These are phyloP conservation scores for Acomys russatus DNA, from an alignment of 2,797 vertebrate genomes.

Conservation along the genomic window DNA sequence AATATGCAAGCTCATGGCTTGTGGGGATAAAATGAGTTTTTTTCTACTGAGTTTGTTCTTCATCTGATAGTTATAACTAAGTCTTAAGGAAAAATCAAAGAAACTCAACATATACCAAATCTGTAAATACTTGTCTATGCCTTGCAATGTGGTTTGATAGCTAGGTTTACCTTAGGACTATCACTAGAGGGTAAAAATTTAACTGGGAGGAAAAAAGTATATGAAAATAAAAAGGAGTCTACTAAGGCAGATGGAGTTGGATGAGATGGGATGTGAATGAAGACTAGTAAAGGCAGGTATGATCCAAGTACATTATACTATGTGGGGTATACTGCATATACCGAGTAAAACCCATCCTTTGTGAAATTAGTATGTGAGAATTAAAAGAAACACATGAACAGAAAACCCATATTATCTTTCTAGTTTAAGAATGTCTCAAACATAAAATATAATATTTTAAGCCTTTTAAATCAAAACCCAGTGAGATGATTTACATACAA, in stretches of 20 bases:
- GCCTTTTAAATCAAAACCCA: slow-evolving; percentile 85
- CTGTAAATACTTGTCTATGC: slow-evolving; percentile 44
- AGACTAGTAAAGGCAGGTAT: background rate
- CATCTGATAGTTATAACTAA: background rate
- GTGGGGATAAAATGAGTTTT: slow-evolving; percentile 49
- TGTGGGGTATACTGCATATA: background rate
- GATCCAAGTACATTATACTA: background rate
- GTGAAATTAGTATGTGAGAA: background rate
- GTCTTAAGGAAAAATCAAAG: slow-evolving; percentile 25
- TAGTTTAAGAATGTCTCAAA: slow-evolving; percentile 73
- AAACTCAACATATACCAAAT: background rate
- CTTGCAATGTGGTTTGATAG: slow-evolving; percentile 34
- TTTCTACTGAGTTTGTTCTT: background rate
- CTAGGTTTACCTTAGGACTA: slow-evolving; percentile 5
- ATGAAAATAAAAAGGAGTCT: background rate
- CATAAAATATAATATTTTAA: slow-evolving; percentile 70
- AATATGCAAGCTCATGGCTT: slow-evolving; percentile 19
- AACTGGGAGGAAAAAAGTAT: background rate
- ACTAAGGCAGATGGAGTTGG: background rate
- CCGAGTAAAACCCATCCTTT: background rate
- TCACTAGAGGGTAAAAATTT: slow-evolving; percentile 72
- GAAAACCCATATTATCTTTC: slow-evolving; percentile 31
- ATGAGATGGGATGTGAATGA: background rate
- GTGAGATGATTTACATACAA: slow-evolving; percentile 82
- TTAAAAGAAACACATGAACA: background rate